Conservation (phyloP, 2,797 vertebrate genomes). For the Bovichtus variegatus region DNA sequence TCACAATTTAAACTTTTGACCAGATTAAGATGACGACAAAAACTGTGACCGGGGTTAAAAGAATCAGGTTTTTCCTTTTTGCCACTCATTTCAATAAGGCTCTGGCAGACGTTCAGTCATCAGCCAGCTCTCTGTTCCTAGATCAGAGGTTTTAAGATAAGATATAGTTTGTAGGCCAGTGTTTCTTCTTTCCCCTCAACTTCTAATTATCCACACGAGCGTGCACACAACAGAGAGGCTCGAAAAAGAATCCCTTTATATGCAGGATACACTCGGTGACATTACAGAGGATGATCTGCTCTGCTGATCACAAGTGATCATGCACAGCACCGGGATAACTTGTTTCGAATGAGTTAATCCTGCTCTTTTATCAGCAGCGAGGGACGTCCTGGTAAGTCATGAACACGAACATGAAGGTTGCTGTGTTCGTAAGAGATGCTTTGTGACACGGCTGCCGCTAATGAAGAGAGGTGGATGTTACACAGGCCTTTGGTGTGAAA, state of each 20-base stretch:
- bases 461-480: neutral
- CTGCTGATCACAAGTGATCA: conserved; percentile 42
- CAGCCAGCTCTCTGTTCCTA: conserved; percentile 48
- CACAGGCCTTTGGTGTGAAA: neutral
- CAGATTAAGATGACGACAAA: conserved; percentile 54
- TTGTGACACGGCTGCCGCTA: neutral
- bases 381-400: conserved; percentile 36
- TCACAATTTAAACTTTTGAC: conserved; percentile 63
- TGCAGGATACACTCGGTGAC: conserved; percentile 16
- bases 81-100: conserved; percentile 55
- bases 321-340: conserved; percentile 32
- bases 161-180: conserved; percentile 13
- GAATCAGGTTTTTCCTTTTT: conserved; percentile 53
- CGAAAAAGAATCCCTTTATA: conserved; percentile 38
- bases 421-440: neutral
- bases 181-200: conserved; percentile 55
- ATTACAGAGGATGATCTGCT: conserved; percentile 49
- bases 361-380: conserved; percentile 52
- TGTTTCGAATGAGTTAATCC: conserved; percentile 49
- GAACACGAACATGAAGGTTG: conserved; percentile 35
- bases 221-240: conserved; percentile 29
- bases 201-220: conserved; percentile 66
- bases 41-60: conserved; percentile 45
- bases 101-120: conserved; percentile 57
- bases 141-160: conserved; percentile 73